A percentile compares a stretch with the other conserved stretches of the same genome.
Conservation (phyloP, 23 tunicate species). For the Ciona savignyi region DNA sequence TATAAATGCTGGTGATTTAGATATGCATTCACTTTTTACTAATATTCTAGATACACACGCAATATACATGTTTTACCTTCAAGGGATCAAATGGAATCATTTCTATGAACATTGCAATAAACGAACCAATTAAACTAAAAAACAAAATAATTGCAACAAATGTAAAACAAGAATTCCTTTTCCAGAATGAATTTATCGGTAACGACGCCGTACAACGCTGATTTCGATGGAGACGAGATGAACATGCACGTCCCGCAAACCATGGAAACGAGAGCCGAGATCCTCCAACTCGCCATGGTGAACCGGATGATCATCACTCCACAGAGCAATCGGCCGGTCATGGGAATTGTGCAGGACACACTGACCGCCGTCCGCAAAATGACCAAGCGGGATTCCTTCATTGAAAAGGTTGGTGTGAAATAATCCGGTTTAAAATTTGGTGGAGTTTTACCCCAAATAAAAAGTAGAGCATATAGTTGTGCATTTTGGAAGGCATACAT, state of each 20-base stretch:
- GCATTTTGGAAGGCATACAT: too few species aligned
- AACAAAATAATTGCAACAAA: too few species aligned
- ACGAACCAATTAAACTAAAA: too few species aligned
- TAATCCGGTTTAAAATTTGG: too few species aligned
- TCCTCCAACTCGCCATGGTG: slow-evolving; percentile 93
- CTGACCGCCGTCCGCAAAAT: slow-evolving; percentile 97
- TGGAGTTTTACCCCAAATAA: too few species aligned
- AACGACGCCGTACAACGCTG: slow-evolving; percentile 99
- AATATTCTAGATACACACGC: too few species aligned
- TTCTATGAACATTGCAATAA: too few species aligned
- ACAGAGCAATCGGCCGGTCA: slow-evolving; percentile 97
- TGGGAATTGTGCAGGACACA: slow-evolving; percentile 99
- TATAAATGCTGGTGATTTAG: too few species aligned
- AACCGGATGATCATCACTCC: slow-evolving; percentile 95
- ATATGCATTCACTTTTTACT: too few species aligned
- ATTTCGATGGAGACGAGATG: slow-evolving; percentile 99
- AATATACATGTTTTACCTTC: too few species aligned
- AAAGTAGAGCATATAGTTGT: too few species aligned
- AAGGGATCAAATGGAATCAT: too few species aligned
- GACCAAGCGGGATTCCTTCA: slow-evolving; percentile 96
- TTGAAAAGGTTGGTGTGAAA: slow-evolving; percentile 74
- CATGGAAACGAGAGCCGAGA: slow-evolving; percentile 99
- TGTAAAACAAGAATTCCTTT: neutral
- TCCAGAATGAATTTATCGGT: slow-evolving; percentile 91
- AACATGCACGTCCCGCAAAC: slow-evolving; percentile 97